These are phyloP conservation scores for Cyprinodon diabolis DNA, from an alignment of 2,797 vertebrate species.

Conservation along the genomic window DNA sequence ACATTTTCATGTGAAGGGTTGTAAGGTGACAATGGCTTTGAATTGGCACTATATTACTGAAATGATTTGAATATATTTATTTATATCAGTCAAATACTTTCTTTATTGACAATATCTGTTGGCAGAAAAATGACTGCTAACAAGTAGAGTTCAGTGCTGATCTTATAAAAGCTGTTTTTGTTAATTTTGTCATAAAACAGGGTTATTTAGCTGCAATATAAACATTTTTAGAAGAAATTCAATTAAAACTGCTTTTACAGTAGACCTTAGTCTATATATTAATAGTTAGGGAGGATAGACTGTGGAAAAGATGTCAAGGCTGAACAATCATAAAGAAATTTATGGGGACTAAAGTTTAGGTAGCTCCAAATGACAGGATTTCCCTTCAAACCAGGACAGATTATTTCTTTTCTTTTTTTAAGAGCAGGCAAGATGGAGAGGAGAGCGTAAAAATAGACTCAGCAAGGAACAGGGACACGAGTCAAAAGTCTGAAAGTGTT, in stretches of 20 bases:
- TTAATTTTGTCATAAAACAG: too few relatives aligned
- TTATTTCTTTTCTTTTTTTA: neutral
- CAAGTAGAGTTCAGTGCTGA: neutral
- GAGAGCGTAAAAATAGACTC: slow-evolving; percentile 34
- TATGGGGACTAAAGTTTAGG: too few relatives aligned
- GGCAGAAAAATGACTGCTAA: neutral
- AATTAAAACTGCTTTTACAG: neutral
- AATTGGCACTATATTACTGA: neutral
- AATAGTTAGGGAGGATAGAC: too few relatives aligned
- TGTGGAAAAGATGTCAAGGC: neutral
- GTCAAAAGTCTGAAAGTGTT: slow-evolving; percentile 62
- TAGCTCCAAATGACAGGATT: neutral
- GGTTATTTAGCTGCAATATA: too few relatives aligned
- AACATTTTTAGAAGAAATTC: too few relatives aligned
- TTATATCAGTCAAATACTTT: too few relatives aligned
- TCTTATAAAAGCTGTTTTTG: too few relatives aligned
- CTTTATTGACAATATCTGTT: neutral
- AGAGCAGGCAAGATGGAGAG: slow-evolving; percentile 16
- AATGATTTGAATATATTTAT: neutral
- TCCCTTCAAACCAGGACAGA: neutral
- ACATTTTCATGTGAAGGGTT: too few relatives aligned
- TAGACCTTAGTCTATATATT: too few relatives aligned
- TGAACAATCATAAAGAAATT: neutral
- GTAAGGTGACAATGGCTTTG: too few relatives aligned
- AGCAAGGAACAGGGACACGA: slow-evolving; percentile 34